These are phyloP conservation scores for Micronisus gabar DNA, from an alignment of 2,113 vertebrate species.

Conservation along the genomic window DNA sequence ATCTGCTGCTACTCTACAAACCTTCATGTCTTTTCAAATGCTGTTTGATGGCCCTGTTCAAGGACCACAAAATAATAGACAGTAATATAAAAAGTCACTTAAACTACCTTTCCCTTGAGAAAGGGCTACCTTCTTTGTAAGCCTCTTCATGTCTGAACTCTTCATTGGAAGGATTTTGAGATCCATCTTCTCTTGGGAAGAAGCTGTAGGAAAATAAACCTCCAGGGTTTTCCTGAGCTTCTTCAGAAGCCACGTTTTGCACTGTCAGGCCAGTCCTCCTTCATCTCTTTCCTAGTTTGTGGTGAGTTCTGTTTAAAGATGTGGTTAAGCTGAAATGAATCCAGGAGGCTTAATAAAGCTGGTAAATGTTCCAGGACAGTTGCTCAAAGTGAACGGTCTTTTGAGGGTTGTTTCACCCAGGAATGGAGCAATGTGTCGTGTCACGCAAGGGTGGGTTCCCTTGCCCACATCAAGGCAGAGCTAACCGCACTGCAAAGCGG, in stretches of 20 bases:
- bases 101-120: neutral
- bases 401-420: neutral
- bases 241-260: neutral
- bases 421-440: neutral
- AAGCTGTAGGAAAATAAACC: neutral
- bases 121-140: neutral
- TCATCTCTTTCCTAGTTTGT: neutral
- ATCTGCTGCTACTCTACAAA: neutral
- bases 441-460: neutral
- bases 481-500: neutral
- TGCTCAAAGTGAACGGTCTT: neutral
- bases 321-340: neutral
- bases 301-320: neutral
- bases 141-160: neutral
- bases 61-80: neutral
- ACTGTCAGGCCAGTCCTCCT: neutral
- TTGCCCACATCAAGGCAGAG: neutral
- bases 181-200: neutral
- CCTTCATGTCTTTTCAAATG: neutral
- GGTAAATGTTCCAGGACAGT: neutral
- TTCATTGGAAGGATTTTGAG: neutral
- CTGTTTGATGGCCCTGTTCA: neutral
- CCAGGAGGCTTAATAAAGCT: neutral
- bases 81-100: neutral
- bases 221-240: neutral